Conservation (phyloP, 2,888 invertebrate species). For the Epiblema foenella region DNA sequence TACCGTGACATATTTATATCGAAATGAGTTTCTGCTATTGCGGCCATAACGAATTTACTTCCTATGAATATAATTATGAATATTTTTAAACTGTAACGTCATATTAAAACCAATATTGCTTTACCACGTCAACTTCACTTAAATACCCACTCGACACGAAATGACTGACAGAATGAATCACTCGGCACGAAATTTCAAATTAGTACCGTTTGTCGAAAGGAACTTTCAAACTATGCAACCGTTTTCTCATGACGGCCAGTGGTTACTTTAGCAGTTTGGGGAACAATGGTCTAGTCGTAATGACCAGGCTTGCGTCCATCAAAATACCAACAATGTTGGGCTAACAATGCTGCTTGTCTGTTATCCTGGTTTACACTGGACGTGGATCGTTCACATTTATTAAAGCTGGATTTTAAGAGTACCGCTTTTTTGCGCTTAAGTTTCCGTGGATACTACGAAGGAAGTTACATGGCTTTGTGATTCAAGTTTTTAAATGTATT, state of each 20-base stretch:
- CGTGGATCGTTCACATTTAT: slow-evolving; percentile 43
- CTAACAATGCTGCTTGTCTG: slow-evolving; percentile 60
- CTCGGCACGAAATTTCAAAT: slow-evolving; percentile 35
- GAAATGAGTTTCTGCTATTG: slow-evolving; percentile 4
- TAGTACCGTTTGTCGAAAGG: slow-evolving; percentile 49
- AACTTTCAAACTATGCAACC: slow-evolving; percentile 60
- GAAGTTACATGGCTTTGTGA: background rate
- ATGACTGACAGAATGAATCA: slow-evolving; percentile 42
- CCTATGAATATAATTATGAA: background rate
- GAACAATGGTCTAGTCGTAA: slow-evolving; percentile 66
- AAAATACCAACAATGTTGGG: slow-evolving; percentile 64
- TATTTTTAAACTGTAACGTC: background rate
- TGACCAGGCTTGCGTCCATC: slow-evolving; percentile 79
- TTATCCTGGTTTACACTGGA: slow-evolving; percentile 45
- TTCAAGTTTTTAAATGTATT: background rate
- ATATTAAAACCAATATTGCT: background rate
- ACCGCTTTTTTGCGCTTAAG: slow-evolving; percentile 19
- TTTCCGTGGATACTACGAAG: background rate
- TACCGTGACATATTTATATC: slow-evolving; percentile 18
- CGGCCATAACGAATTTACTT: background rate
- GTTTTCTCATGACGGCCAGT: slow-evolving; percentile 59
- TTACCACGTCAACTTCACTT: background rate
- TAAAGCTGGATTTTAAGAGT: slow-evolving; percentile 41
- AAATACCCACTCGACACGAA: too few species aligned
- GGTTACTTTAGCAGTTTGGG: slow-evolving; percentile 62